These are phyloP conservation scores for Ectemnius cavifrons DNA, from an alignment of 2,888 invertebrate species.

Conservation along the genomic window DNA sequence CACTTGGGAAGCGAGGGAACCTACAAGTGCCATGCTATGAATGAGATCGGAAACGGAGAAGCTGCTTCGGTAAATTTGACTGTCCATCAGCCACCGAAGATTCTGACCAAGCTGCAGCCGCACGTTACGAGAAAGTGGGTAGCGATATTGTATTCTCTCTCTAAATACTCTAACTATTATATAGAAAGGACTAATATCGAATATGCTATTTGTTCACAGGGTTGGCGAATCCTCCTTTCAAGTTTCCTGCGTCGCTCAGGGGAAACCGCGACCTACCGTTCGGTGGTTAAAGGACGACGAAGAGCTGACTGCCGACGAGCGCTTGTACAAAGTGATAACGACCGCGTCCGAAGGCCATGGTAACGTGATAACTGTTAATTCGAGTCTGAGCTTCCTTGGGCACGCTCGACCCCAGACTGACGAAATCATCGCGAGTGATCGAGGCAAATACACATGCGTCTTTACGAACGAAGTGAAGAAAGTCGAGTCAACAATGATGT, in stretches of 20 bases:
- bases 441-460: conserved; percentile 92
- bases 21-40: conserved; percentile 94
- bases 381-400: conserved; percentile 89
- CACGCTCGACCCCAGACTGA: conserved; percentile 87
- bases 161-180: no score
- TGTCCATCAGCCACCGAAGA: conserved; percentile 93
- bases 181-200: background rate
- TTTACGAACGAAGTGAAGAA: conserved; percentile 94
- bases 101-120: conserved; percentile 89
- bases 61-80: conserved; percentile 90
- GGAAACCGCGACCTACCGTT: conserved; percentile 91
- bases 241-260: conserved; percentile 91
- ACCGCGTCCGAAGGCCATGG: conserved; percentile 88
- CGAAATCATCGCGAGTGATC: conserved; percentile 89
- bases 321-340: conserved; percentile 90
- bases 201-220: conserved; percentile 72
- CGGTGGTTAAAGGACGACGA: conserved; percentile 92
- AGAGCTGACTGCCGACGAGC: conserved; percentile 87
- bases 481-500: conserved; percentile 92
- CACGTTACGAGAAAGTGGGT: conserved; percentile 84
- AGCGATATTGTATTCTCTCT: background rate
- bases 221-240: conserved; percentile 89
- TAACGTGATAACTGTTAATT: conserved; percentile 90
- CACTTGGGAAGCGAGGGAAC: conserved; percentile 92
- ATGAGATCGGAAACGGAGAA: conserved; percentile 92